A percentile compares a stretch with the other conserved stretches of the same genome.
These are phyloP conservation scores for Drosophila ogumai DNA, from an alignment of 1,140 invertebrate genomes.

Conservation along the genomic window DNA sequence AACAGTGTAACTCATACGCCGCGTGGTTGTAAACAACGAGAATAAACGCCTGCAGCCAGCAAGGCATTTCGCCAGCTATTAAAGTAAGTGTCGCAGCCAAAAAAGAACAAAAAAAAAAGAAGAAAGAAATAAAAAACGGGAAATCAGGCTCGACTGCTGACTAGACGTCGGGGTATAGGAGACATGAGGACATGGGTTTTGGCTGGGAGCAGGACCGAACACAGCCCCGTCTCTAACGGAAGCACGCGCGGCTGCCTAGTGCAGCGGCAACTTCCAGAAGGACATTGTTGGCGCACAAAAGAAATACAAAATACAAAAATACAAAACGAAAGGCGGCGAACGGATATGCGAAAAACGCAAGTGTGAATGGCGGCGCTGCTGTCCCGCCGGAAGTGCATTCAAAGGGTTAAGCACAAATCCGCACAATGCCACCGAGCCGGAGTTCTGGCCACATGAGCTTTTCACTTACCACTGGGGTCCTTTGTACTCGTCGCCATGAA, in stretches of 20 bases:
- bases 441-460: conserved; percentile 57
- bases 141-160: conserved; percentile 47
- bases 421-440: conserved; percentile 43
- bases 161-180: conserved; percentile 30
- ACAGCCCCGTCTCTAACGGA: conserved; percentile 35
- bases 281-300: conserved; percentile 67
- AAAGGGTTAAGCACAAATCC: conserved; percentile 74
- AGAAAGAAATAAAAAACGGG: conserved; percentile 10
- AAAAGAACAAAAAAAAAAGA: conserved; percentile 16
- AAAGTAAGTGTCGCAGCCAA: conserved; percentile 68
- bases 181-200: conserved; percentile 5
- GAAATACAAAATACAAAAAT: conserved; percentile 49
- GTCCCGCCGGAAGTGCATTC: conserved; percentile 74
- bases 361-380: conserved; percentile 56
- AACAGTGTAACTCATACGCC: conserved; percentile 55
- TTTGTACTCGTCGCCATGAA: conserved; percentile 66
- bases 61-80: conserved; percentile 66
- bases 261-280: conserved; percentile 40
- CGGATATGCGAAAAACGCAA: conserved; percentile 78
- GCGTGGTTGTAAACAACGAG: conserved; percentile 40
- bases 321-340: conserved; percentile 46
- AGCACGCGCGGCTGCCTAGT: conserved; percentile 55
- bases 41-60: conserved; percentile 49
- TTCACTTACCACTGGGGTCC: conserved; percentile 80
- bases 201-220: conserved; percentile 20